Evolutionary conservation across 2,113 vertebrate genomes (phyloP), one percentile per base, ranked within the genome.

Genomic region (Pristiophorus japonicus): DNA sequence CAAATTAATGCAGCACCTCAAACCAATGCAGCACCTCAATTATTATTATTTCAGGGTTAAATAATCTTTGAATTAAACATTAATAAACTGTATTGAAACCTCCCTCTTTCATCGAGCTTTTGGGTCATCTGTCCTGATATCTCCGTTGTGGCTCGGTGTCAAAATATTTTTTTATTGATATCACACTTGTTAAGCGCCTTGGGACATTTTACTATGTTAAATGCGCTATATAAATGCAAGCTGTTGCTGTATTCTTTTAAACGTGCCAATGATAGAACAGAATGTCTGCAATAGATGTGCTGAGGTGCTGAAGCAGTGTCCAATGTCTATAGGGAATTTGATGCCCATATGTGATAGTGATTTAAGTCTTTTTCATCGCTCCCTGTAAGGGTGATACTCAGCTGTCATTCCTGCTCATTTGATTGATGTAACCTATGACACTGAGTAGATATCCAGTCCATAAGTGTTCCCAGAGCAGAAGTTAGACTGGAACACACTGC

Each of bases 391-490:
- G 63, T 94, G 92, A 94, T 70, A 66, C 92, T 67, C 92, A 94
- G 92, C 92, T 94, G 92, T 94, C 92, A 67, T 67, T 66, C 34
- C 92, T 66, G 42, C 65, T 94, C 65, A 45, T 94, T 67, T 94
- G 91, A 65, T 93, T 93, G 92, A 70, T 47, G 92, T 94, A 94
- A 67, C 92, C 92, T 67, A 94, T 94, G 92, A 70, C 65, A 94
- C 65, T 67, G 63, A 94, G 92, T 94, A 70, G 92, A 66, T 94
- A 94, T 94, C 92, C 65, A 94, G 92, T 94, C 92, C n/a, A 47
- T 47, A 66, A 45, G 92, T 94, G 65, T 66, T 94, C 92, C 92
- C 92, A 67, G 92, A 63, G 42, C 92, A 94, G 42, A 94, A 47
- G n/a, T 94, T 47, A 70, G 63, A 70, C 63, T 94, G 38, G 42